Conservation (phyloP, 2,797 vertebrate genomes). For the Artibeus jamaicensis region DNA sequence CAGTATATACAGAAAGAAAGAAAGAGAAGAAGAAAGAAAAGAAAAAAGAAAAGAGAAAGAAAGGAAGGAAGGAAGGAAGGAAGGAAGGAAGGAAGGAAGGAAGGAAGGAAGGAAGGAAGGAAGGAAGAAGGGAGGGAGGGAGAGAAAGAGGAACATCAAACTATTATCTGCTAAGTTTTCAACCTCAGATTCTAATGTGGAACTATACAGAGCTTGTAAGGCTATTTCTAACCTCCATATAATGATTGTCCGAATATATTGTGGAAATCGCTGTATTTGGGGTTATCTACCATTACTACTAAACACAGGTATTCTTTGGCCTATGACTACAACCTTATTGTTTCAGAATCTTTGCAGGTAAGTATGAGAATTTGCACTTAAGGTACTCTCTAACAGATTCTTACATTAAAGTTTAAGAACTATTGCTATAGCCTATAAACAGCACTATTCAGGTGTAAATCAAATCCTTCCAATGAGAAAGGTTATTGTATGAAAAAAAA, state of each 20-base stretch:
- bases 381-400: not conserved
- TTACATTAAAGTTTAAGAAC: not conserved
- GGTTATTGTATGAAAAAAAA: not conserved
- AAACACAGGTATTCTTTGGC: not conserved
- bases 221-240: not conserved
- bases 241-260: not conserved
- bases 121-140: too few species aligned
- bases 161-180: not conserved
- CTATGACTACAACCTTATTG: not conserved
- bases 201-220: not conserved
- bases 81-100: too few species aligned
- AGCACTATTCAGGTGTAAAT: not conserved
- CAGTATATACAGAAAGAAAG: not conserved
- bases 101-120: rapidly evolving
- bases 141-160: not conserved
- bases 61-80: too few species aligned
- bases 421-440: not conserved
- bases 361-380: constrained; percentile 41
- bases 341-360: constrained; percentile 27
- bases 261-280: not conserved
- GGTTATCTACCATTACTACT: not conserved
- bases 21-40: too few species aligned
- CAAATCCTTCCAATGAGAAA: not conserved
- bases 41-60: not conserved
- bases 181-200: not conserved